phyloP scores from a whole-genome alignment of 2,888 invertebrate species.

The Limnephilus auricula region DNA sequence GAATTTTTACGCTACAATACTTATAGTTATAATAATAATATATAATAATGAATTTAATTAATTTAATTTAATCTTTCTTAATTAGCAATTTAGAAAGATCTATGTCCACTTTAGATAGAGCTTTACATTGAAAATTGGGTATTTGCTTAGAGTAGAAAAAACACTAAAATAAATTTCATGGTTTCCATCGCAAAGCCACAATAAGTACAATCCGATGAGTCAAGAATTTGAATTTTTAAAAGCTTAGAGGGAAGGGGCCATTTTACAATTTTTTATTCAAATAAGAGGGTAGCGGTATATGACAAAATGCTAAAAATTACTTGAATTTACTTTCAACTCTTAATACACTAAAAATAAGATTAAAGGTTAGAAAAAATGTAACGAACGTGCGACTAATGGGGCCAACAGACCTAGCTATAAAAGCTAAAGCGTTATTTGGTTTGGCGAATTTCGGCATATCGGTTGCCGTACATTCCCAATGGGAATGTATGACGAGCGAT shows the following conservation, averaged over 20 bases:
- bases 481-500: too few species aligned
- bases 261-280: background rate
- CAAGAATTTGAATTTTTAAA: background rate
- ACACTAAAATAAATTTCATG: background rate
- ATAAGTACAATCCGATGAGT: background rate
- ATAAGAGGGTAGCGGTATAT: background rate
- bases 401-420: too few species aligned
- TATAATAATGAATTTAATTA: too few species aligned
- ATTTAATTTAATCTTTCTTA: too few species aligned
- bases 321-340: background rate
- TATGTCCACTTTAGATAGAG: background rate
- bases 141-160: background rate
- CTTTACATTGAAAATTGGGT: background rate
- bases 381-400: too few species aligned
- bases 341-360: background rate
- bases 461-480: too few species aligned
- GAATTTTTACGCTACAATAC: background rate
- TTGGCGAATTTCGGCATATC: too few species aligned
- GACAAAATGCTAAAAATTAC: background rate
- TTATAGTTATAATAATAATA: too few species aligned
- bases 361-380: too few species aligned
- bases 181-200: background rate
- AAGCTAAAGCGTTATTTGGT: too few species aligned
- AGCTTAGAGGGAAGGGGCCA: background rate
- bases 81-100: background rate